Conservation (phyloP, 1,140 invertebrate genomes). For the Trissolcus basalis region DNA sequence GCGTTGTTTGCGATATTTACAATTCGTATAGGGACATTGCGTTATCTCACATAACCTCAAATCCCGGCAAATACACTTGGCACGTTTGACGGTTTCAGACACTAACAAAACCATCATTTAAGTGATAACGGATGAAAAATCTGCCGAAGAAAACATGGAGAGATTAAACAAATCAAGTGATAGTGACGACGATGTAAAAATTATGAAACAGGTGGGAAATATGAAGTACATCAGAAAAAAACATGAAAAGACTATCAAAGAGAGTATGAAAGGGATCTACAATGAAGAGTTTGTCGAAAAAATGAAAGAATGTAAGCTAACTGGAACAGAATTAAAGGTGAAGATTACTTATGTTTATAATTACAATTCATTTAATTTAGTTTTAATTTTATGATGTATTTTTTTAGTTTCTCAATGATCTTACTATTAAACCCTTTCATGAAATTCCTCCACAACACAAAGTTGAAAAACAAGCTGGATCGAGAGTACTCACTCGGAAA, state of each 20-base stretch:
- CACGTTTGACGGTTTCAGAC: no score
- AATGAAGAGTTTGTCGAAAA: conserved; percentile 26
- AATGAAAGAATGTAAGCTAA: conserved; percentile 17
- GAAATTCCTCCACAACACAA: conserved; percentile 66
- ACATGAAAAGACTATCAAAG: not conserved
- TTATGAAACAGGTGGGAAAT: not conserved
- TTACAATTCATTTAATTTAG: conserved; percentile 3
- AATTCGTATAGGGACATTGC: no score
- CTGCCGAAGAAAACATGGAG: no score
- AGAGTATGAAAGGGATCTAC: conserved; percentile 4
- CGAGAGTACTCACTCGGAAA: conserved; percentile 20
- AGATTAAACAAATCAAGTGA: no score
- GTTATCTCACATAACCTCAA: no score
- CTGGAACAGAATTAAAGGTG: conserved; percentile 19
- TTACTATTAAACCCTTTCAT: conserved; percentile 62
- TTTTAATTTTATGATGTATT: conserved; percentile 4
- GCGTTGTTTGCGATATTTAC: no score
- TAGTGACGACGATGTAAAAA: not conserved
- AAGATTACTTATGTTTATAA: not conserved
- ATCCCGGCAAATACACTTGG: no score
- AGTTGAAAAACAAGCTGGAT: conserved; percentile 59
- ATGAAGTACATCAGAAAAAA: not conserved
- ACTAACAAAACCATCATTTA: no score
- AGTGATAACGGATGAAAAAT: no score
- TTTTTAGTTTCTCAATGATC: conserved; percentile 52